Evolutionary conservation across 2,888 invertebrate genomes (phyloP), one percentile per base, ranked within the genome.

Genomic region (Parascotia fuliginaria): DNA sequence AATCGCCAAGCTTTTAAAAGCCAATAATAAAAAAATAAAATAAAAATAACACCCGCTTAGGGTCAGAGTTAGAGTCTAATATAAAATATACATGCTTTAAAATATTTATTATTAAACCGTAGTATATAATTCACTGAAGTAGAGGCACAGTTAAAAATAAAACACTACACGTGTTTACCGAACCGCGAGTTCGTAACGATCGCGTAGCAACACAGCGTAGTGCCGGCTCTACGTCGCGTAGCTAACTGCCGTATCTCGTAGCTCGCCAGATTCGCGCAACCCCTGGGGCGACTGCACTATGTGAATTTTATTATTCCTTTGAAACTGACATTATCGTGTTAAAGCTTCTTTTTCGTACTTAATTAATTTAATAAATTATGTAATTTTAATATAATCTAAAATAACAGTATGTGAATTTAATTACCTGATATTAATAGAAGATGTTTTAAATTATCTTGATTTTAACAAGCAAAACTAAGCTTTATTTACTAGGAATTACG

Each of bases 221-320:
- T 81, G 65, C 58, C 75, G 68, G 71, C 61, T 73, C 88, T 84
- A 85, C 87, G 85, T 59, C 71, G 67, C 85, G 87, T 87, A 87
- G 86, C 79, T 65, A 75, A 91, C 89, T 91, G 89, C 83, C 82
- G 82, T 80, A 84, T 77, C 80, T 65, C 73, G 72, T 61, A 74
- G 61, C 47, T 42, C 39, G 34, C 42, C 49, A 76, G 75, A 79
- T 79, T 75, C 81, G 85, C 82, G 79, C 78, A 80, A 77, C 79
- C 74, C 77, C 79, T 61, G 72, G 68, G 75, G 58, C 54, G 46
- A 65, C 68, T 76, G 75, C 77, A 80, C 71, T 70, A 67, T 65
- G 62, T 69, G 66, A 75, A 75, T 73, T n/a, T n/a, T n/a, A n/a
- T n/a, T 75, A 70, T 66, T 73, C 64, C 69, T 55, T 60, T 58